These are phyloP conservation scores for Progne subis DNA, from an alignment of 2,113 vertebrate genomes.

Conservation along the genomic window DNA sequence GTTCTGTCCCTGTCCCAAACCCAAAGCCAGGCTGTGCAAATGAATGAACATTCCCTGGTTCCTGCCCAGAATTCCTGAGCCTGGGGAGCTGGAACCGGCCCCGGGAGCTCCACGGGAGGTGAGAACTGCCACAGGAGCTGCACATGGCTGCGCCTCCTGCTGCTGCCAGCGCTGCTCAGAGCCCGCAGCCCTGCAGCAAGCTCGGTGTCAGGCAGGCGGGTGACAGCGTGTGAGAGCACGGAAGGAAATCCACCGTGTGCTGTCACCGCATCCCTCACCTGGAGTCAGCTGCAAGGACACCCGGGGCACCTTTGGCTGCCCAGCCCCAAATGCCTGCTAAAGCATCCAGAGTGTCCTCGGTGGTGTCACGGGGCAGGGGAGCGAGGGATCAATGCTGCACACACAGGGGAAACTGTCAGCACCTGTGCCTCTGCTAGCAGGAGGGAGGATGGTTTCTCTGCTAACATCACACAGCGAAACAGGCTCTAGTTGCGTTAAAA, in stretches of 20 bases:
- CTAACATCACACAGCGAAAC: too few relatives aligned
- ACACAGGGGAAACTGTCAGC: too few relatives aligned
- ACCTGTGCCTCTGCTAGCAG: too few relatives aligned
- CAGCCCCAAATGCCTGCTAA: background rate
- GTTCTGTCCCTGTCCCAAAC: background rate
- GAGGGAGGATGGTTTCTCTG: too few relatives aligned
- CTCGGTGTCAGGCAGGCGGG: background rate
- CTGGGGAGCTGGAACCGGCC: accelerated
- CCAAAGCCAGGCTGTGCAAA: background rate
- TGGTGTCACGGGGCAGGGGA: background rate
- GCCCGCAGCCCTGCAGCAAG: background rate
- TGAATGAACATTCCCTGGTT: accelerated
- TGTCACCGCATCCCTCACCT: background rate
- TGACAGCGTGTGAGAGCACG: accelerated
- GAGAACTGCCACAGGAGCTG: background rate
- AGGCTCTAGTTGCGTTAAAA: too few relatives aligned
- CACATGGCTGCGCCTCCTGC: background rate
- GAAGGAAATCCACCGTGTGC: accelerated
- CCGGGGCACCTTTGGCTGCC: background rate
- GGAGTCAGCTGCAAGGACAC: background rate
- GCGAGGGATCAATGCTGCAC: accelerated
- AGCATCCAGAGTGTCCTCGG: accelerated
- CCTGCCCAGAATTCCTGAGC: background rate
- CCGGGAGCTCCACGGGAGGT: background rate
- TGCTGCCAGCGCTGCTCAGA: background rate